A percentile compares a stretch with the other conserved stretches of the same genome.
Conservation (phyloP, 2,888 invertebrate species). For the Calliscelio sp. region DNA sequence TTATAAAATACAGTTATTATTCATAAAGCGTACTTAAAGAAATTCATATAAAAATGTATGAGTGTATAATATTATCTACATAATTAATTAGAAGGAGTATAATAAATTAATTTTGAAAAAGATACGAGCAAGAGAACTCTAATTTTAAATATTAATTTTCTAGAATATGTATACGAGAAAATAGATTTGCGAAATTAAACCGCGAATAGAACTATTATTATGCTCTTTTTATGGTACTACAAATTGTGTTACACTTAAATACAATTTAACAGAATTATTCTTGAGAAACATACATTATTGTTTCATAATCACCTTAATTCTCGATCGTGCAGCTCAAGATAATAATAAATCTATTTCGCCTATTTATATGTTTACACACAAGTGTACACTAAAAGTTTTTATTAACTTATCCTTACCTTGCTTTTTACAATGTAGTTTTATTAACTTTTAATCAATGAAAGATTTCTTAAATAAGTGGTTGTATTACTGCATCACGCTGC, state of each 20-base stretch:
- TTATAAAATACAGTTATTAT: no score
- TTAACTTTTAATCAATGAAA: not conserved
- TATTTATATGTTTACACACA: not conserved
- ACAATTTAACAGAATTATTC: not conserved
- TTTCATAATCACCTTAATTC: constrained; percentile 10
- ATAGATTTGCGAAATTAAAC: no score
- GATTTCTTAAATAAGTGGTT: constrained; percentile 1
- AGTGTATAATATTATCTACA: no score
- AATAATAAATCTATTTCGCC: not conserved
- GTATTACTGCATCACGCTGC: not conserved
- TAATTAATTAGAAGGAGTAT: no score
- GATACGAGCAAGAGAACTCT: no score
- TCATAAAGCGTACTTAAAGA: no score
- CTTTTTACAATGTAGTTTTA: constrained; percentile 5
- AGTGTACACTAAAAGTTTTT: not conserved
- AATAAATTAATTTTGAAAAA: no score
- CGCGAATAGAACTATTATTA: not conserved
- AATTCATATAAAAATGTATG: no score
- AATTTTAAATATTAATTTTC: no score
- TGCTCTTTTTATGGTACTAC: not conserved
- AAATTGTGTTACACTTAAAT: constrained; percentile 4
- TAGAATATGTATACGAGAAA: no score
- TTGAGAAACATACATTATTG: not conserved
- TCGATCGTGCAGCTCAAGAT: not conserved
- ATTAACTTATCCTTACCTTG: constrained; percentile 1